Conservation (phyloP, 1,140 invertebrate genomes). For the Sinella curviseta region DNA sequence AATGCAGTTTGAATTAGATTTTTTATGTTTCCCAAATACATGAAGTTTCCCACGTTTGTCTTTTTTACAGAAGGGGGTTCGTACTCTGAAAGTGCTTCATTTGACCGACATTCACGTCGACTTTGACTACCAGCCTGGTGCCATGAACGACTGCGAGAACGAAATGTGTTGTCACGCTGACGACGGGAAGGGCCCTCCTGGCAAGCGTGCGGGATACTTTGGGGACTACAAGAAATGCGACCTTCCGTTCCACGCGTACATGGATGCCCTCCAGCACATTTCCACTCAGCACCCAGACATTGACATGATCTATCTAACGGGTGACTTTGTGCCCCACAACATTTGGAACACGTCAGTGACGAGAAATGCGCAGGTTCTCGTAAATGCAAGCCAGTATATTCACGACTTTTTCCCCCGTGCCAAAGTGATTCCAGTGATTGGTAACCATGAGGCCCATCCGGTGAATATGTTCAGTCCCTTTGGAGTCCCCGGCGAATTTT, state of each 20-base stretch:
- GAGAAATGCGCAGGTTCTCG: conserved; percentile 57
- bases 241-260: conserved; percentile 56
- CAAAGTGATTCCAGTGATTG: conserved; percentile 62
- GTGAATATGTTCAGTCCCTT: conserved; percentile 58
- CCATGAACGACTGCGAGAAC: conserved; percentile 57
- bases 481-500: conserved; percentile 41
- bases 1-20: background rate
- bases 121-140: conserved; percentile 57
- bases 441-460: conserved; percentile 68
- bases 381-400: conserved; percentile 57
- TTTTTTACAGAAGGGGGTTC: conserved; percentile 49
- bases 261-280: conserved; percentile 57
- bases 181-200: conserved; percentile 48
- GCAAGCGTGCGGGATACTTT: conserved; percentile 54
- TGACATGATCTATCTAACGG: conserved; percentile 66
- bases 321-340: conserved; percentile 67
- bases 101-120: conserved; percentile 61
- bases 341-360: conserved; percentile 65
- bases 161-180: conserved; percentile 58
- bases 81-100: conserved; percentile 59
- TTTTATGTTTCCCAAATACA: background rate
- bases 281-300: conserved; percentile 57
- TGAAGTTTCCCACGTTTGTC: no score
- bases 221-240: conserved; percentile 58
- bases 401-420: conserved; percentile 61